Evolutionary conservation across 2,888 invertebrate genomes (phyloP).

Genomic region (Xanthorhoe designata): DNA sequence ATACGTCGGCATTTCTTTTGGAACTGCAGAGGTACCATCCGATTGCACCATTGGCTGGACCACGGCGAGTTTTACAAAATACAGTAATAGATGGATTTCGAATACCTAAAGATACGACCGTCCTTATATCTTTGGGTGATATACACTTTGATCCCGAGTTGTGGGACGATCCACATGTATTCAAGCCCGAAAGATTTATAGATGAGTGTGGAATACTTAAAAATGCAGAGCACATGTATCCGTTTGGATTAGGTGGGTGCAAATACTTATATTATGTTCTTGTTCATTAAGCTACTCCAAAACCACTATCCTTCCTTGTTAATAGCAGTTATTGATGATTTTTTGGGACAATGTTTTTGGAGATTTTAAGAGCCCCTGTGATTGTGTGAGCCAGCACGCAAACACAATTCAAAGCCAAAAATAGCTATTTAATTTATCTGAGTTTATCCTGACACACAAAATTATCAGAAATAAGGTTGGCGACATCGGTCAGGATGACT

Average conservation of each 20-base stretch:
- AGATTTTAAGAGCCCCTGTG: background rate
- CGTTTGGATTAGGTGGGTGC: conserved; percentile 88
- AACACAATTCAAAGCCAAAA: no score
- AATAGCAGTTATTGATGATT: background rate
- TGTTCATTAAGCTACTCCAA: background rate
- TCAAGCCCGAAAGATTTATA: conserved; percentile 87
- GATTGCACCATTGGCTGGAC: conserved; percentile 84
- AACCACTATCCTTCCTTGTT: background rate
- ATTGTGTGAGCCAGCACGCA: no score
- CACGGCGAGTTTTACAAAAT: conserved; percentile 71
- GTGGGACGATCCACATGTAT: conserved; percentile 86
- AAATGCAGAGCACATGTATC: conserved; percentile 84
- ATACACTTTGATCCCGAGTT: conserved; percentile 80
- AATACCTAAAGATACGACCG: conserved; percentile 81
- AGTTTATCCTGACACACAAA: no score
- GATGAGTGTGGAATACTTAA: conserved; percentile 80
- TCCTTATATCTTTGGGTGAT: conserved; percentile 82
- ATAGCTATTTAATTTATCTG: no score
- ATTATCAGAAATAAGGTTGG: no score
- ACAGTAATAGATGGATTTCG: conserved; percentile 69
- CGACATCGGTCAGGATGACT: no score
- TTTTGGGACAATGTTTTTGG: background rate
- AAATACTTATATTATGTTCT: background rate
- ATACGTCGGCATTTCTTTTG: conserved; percentile 83
- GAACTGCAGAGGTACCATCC: conserved; percentile 85